Percentiles rank a stretch among this genome's conserved stretches.
Conservation (phyloP, 2,888 invertebrate genomes). For the Plebejus melissa region DNA sequence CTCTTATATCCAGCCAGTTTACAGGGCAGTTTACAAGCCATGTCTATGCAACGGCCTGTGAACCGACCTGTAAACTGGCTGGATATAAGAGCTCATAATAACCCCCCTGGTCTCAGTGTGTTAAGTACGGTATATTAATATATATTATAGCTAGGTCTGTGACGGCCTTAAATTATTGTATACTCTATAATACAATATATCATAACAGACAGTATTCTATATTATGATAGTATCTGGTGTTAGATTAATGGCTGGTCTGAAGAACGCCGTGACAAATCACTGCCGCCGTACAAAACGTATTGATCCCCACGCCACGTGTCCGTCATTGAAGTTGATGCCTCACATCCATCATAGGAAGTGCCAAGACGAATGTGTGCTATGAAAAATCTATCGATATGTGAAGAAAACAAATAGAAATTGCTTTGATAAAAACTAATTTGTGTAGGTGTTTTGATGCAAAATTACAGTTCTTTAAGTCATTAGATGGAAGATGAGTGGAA, state of each 20-base stretch:
- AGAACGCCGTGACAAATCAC: conserved; percentile 9
- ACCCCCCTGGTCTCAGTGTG: too few relatives aligned
- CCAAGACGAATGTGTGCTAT: not conserved
- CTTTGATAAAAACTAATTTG: not conserved
- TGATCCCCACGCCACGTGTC: not conserved
- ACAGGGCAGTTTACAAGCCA: too few relatives aligned
- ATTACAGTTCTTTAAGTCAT: too few relatives aligned
- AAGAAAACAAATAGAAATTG: not conserved
- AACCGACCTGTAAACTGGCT: too few relatives aligned
- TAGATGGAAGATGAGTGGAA: not conserved
- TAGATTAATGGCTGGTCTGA: not conserved
- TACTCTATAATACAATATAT: not conserved
- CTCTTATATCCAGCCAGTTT: too few relatives aligned
- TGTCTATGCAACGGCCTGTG: too few relatives aligned
- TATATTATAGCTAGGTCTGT: too few relatives aligned
- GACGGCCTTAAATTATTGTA: not conserved
- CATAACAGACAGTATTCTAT: not conserved
- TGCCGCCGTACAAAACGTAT: not conserved
- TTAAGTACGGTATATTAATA: too few relatives aligned
- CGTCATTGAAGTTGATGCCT: not conserved
- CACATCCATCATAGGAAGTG: not conserved
- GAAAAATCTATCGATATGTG: not conserved
- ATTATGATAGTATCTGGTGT: not conserved
- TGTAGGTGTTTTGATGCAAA: not conserved
- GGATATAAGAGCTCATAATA: too few relatives aligned